Conservation (phyloP, 2,113 vertebrate genomes). For the Nycticryphes semicollaris region DNA sequence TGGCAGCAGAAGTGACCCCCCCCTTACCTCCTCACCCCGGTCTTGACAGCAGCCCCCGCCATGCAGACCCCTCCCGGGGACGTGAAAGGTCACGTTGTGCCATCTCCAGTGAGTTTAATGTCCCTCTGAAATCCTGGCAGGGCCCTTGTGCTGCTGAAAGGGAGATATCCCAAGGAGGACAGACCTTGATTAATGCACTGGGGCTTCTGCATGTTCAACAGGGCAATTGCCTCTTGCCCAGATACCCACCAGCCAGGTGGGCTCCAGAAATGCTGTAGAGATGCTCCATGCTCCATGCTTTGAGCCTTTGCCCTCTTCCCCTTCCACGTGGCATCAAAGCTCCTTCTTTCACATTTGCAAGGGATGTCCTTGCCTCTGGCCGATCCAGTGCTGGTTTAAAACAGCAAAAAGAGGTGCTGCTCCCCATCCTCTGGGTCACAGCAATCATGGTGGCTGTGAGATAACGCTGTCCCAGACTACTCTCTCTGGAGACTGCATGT, state of each 20-base stretch:
- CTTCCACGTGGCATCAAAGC: not conserved
- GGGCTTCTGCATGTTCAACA: not conserved
- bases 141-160: not conserved
- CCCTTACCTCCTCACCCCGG: too few species aligned
- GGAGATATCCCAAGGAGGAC: not conserved
- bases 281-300: not conserved
- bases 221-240: not conserved
- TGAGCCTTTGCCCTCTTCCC: not conserved
- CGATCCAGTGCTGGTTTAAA: too few species aligned
- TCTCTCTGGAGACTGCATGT: not conserved
- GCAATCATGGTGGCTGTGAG: not conserved
- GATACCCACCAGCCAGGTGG: not conserved
- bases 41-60: accelerated
- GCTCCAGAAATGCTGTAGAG: not conserved
- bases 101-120: not conserved
- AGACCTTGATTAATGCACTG: accelerated
- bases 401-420: not conserved
- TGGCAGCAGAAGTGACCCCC: not conserved
- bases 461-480: not conserved
- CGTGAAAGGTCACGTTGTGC: not conserved
- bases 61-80: accelerated
- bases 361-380: not conserved
- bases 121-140: not conserved
- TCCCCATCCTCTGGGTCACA: not conserved
- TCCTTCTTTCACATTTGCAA: not conserved